Conservation (phyloP, 2,797 vertebrate species). For the Pteronotus mesoamericanus region DNA sequence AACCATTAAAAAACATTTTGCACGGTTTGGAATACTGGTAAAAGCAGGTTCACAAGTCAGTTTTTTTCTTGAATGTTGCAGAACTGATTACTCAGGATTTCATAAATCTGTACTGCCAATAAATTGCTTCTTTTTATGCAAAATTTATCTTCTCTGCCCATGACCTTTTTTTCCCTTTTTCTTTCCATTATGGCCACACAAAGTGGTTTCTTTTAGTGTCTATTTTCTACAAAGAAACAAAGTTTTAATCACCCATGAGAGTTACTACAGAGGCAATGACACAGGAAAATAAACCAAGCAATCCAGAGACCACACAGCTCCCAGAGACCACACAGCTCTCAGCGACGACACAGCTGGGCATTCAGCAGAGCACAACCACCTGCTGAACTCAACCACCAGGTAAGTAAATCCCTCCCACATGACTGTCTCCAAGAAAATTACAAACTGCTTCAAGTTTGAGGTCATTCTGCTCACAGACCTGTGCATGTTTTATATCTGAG, state of each 20-base stretch:
- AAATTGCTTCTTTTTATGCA: slow-evolving; percentile 2
- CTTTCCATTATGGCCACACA: not conserved
- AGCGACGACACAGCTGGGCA: not conserved
- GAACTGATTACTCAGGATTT: not conserved
- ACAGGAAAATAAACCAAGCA: not conserved
- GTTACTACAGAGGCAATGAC: not conserved
- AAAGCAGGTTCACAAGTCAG: not conserved
- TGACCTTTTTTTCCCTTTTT: not conserved
- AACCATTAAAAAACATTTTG: not conserved
- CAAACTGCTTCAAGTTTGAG: not conserved
- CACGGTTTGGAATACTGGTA: not conserved
- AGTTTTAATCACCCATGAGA: not conserved
- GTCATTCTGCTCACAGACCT: not conserved
- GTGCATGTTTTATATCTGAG: not conserved
- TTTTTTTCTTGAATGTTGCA: not conserved
- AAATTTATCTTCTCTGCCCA: not conserved
- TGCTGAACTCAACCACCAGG: not conserved
- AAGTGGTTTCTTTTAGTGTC: not conserved
- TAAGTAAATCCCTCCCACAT: not conserved
- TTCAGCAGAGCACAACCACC: not conserved
- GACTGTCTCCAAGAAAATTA: not conserved
- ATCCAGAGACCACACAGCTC: not conserved
- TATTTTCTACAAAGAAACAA: slow-evolving; percentile 12
- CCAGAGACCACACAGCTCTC: no score
- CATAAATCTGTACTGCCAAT: not conserved